A percentile compares a stretch with the other conserved stretches of the same genome.
phyloP scores from a whole-genome alignment of 1,140 invertebrate species.

The Aphelenchoides avenae region DNA sequence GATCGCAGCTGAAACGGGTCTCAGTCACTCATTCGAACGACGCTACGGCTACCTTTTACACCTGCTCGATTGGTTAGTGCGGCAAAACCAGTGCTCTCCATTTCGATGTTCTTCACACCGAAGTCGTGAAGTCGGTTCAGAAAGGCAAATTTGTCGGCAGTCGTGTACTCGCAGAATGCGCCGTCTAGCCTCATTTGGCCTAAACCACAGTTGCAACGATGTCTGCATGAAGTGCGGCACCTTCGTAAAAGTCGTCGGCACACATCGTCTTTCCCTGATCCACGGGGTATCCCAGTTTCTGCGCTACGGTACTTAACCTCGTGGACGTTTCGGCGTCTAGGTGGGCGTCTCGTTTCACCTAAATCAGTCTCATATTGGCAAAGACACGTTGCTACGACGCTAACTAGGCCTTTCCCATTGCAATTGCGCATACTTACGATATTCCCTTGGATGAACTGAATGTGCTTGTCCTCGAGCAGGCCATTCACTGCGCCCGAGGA shows the following conservation, averaged over 20 bases:
- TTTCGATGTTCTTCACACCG: constrained; percentile 92
- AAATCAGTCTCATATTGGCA: no score
- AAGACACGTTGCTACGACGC: no score
- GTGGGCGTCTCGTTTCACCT: constrained; percentile 72
- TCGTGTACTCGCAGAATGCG: constrained; percentile 87
- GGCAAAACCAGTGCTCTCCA: constrained; percentile 88
- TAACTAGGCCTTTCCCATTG: no score
- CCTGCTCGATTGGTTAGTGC: constrained; percentile 89
- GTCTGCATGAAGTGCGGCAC: no score
- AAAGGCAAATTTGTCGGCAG: constrained; percentile 82
- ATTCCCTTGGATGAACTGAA: constrained; percentile 82
- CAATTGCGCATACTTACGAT: no score
- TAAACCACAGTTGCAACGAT: no score
- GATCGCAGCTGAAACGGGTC: constrained; percentile 73
- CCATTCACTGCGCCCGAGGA: constrained; percentile 51
- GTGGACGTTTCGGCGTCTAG: constrained; percentile 74
- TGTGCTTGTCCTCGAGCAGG: constrained; percentile 41
- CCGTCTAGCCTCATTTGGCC: constrained; percentile 86
- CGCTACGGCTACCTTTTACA: constrained; percentile 71
- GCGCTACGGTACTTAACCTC: constrained; percentile 71
- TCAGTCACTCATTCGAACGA: no score
- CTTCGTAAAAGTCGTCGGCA: constrained; percentile 95
- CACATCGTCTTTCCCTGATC: constrained; percentile 87
- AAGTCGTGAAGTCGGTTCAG: constrained; percentile 71
- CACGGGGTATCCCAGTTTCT: constrained; percentile 64